Conservation (phyloP, 2,888 invertebrate species). For the Glaucopsyche alexis region DNA sequence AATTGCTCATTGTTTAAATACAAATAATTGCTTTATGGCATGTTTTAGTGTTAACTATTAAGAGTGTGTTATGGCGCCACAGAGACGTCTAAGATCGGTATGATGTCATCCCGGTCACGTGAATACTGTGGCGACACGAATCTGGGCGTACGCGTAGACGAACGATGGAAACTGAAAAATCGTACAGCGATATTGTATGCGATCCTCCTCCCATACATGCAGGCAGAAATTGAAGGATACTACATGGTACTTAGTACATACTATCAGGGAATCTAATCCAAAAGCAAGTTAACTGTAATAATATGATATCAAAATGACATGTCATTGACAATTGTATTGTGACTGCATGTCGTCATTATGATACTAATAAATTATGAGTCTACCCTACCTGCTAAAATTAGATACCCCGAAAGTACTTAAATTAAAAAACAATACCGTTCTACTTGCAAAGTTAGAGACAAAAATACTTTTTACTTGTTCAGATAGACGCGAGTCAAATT, state of each 20-base stretch:
- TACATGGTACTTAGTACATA: not conserved
- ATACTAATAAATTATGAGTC: no score
- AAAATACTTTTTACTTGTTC: no score
- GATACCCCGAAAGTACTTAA: no score
- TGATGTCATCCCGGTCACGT: slow-evolving; percentile 28
- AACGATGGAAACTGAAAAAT: not conserved
- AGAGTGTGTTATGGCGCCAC: slow-evolving; percentile 24
- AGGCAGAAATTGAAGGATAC: not conserved
- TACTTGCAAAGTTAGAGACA: no score
- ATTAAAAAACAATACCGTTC: no score
- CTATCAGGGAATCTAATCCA: no score
- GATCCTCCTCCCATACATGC: not conserved
- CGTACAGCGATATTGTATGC: not conserved
- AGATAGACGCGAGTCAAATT: no score
- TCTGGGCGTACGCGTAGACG: slow-evolving; percentile 23
- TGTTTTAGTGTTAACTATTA: slow-evolving; percentile 16
- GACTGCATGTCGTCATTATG: no score
- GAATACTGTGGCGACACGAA: not conserved
- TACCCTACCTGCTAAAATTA: no score
- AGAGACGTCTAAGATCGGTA: slow-evolving; percentile 15
- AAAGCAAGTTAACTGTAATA: no score
- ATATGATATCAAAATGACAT: no score
- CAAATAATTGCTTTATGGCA: slow-evolving; percentile 8
- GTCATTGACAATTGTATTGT: no score
- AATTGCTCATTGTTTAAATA: slow-evolving; percentile 20